These are phyloP conservation scores for Phalacrocorax carbo DNA, from an alignment of 2,113 vertebrate species.

Conservation along the genomic window DNA sequence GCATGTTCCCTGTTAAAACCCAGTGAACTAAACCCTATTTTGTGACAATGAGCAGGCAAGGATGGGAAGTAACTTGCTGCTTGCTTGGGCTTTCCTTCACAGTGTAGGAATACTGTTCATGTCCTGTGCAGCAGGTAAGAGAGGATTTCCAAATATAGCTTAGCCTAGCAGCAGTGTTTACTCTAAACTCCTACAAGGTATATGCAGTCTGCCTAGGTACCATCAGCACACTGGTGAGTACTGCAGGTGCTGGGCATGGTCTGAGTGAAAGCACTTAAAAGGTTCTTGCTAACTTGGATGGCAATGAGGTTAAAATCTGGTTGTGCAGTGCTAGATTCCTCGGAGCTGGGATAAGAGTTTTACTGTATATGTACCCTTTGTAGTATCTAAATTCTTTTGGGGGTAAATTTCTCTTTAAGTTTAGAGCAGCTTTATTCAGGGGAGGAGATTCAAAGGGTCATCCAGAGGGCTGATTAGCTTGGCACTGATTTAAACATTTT, in stretches of 20 bases:
- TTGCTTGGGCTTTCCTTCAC: not conserved
- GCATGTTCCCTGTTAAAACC: not conserved
- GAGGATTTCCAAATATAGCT: not conserved
- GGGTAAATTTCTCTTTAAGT: not conserved
- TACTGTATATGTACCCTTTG: not conserved
- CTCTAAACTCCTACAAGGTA: not conserved
- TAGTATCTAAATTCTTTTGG: not conserved
- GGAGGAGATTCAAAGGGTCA: not conserved
- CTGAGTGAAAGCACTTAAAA: not conserved
- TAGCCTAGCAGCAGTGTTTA: not conserved
- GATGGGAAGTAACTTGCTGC: not conserved
- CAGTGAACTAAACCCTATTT: not conserved
- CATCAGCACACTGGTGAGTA: not conserved
- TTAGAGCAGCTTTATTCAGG: not conserved
- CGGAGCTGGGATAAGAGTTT: not conserved
- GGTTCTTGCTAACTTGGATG: not conserved
- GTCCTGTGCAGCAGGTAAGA: not conserved
- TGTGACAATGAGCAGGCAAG: not conserved
- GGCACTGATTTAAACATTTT: constrained; percentile 4
- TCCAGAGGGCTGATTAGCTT: constrained; percentile 5
- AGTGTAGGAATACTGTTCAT: not conserved
- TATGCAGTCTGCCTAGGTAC: not conserved
- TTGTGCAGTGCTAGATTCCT: not conserved
- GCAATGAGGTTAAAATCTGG: not conserved
- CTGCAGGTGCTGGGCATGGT: not conserved